A percentile compares a stretch with the other conserved stretches of the same genome.
These are phyloP conservation scores for Xerus rutilus DNA, from an alignment of 2,797 vertebrate species.

Conservation along the genomic window DNA sequence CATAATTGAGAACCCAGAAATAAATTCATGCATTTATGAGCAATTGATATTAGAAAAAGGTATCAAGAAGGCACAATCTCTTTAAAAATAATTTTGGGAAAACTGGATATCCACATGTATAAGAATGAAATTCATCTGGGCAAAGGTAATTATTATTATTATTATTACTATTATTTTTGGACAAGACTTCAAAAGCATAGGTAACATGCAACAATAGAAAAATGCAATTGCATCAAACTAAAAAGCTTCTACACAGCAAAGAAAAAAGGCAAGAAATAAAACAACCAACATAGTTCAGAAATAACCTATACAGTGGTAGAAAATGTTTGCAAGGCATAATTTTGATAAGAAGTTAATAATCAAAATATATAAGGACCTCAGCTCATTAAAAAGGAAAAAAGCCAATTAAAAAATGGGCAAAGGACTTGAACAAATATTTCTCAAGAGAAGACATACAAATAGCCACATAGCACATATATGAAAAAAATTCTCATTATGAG, in stretches of 20 bases:
- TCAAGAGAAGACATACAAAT: background rate
- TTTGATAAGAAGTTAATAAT: background rate
- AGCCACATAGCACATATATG: background rate
- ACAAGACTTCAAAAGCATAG: background rate
- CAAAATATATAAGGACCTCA: background rate
- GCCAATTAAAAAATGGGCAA: background rate
- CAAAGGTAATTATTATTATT: background rate
- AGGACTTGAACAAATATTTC: background rate
- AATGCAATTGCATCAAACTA: background rate
- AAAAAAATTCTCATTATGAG: background rate
- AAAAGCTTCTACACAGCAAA: background rate
- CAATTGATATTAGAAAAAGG: background rate
- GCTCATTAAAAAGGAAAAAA: background rate
- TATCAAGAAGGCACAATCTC: background rate
- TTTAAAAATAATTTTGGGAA: background rate
- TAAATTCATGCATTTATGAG: background rate
- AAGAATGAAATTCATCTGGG: too few relatives aligned
- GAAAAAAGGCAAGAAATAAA: background rate
- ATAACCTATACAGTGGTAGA: background rate
- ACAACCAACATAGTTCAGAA: background rate
- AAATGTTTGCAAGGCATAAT: background rate
- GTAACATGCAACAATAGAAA: background rate
- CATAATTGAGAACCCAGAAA: background rate
- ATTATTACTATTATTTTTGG: background rate
- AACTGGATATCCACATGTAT: background rate